Base-by-base conservation (phyloP, 2,888 invertebrate genomes). In the Thysanoteuthis rhombus region DNA sequence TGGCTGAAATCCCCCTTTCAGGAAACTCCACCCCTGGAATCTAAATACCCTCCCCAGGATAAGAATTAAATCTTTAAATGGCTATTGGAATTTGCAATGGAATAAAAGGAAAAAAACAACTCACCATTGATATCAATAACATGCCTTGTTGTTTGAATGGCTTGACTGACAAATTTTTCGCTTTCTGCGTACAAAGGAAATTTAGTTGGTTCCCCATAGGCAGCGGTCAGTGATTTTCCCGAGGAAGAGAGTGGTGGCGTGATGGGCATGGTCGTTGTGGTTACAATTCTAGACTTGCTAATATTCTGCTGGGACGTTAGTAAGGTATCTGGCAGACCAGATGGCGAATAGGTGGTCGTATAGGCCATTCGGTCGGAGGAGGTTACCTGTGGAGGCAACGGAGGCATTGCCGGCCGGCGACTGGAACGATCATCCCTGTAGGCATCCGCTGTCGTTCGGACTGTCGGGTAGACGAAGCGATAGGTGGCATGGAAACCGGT, bases 401-500 rank as follows among this genome's bases (percentile, higher is more conserved):
- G 75, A 10, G 75, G 75, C 12, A 75, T 36, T 5, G 93, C 36
- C 3, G 93, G 36, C 6, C 39, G 42, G n/a, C 32, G 45, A 39
- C 39, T 93, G 22, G 52, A 47, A 10, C 47, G 45, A n/a, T 58
- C 52, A 28, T 92, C 45, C n/a, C n/a, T 39, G 40, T 45, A 92
- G 32, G 92, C 42, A n/a, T 40, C 40, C n/a, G 93, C 38, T 19
- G 93, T 93, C 36, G 93, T 58, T 38, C 58, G 47, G 36, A 93
- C 52, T 6, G 94, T 40, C 25, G 94, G 94, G 47, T 94, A 94
- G 42, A 96, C 52, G 93, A 96, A 96, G 92, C 94, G 95, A 94
- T 96, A 96, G 36, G 95, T 95, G 28, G 96, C 96, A 94, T 96
- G 96, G 94, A 96, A 96, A 0, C 96, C 96, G 12, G 95, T 95